Base-by-base conservation (phyloP, 2,113 vertebrate species). In the Lontra canadensis region DNA sequence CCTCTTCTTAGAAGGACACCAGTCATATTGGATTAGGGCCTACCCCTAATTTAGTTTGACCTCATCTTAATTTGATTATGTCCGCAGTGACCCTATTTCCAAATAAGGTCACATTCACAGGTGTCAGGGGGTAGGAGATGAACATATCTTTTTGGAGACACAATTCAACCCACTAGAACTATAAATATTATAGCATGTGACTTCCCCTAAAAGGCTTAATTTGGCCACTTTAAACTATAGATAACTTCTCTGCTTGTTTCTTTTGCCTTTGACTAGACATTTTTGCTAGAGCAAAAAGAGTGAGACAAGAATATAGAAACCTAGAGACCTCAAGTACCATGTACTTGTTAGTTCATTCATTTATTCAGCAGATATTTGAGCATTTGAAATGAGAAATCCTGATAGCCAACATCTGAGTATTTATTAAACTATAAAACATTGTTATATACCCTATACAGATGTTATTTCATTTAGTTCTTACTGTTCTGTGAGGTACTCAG, bases 371-470 rank as follows among this genome's bases (percentile, higher is more conserved):
- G 52, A 47, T 95, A 85, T 63, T 34, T 69, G 81, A 83, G 9
- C 63, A 84, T 89, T 93, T 96, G 44, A 74, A 83, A 73, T 93
- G 39, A 80, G 87, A 73, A 57, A 74, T 47, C 29, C 21, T 85
- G 11, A 49, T 76, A 91, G 26, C 6, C 31, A 73, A 25, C 5
- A 69, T 84, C 21, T 79, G 23, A 88, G 2, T 84, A 69, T 92
- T 94, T 96, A 80, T 39, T 59, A 63, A 84, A 74, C 23, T 90
- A 71, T 57, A 78, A 65, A 7, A 61, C 39, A 74, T 74, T 59
- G 42, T 95, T 57, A 13, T 86, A 47, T 29, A 74, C 23, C 3
- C 17, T 88, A 14, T 4, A 42, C 36, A 26, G 29, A 69, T 52
- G 21, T 61, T 80, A 42, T 36, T 76, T 89, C 7, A 55, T 87